Base-by-base conservation (phyloP, 2,797 vertebrate species). In the Phyllotis vaccarum region DNA sequence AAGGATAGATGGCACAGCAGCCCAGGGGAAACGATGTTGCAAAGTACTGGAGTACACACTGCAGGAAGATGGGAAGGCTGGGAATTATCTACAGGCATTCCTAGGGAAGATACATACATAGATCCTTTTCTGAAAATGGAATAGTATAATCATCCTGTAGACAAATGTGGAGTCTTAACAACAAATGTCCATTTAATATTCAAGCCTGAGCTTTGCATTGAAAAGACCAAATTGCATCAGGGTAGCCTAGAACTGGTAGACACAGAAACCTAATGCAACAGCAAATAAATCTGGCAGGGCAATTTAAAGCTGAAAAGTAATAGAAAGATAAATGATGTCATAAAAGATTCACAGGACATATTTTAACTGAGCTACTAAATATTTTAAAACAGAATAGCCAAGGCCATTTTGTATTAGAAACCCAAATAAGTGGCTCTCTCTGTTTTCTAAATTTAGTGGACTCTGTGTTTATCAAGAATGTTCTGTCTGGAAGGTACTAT, bases 111-210 rank as follows among this genome's bases (percentile, higher is more conserved):
- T 94, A 96, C 98, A 98, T 98, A 96, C 96, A 97, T 90, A 96
- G 88, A 97, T 97, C 70, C 78, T 70, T 97, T 97, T 97, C 93
- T 94, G 96, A 98, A 98, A 98, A 96, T 97, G 96, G 16, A 98
- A 98, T 98, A 97, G 95, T 97, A 93, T 98, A 93, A 97, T 97
- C 95, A 95, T 97, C 86, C 86, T 85, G 93, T 97, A 98, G 96
- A 98, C 95, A 98, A 98, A 98, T 92, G 88, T 98, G 96, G 96
- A 97, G 92, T 98, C 95, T 98, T 98, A 98, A 98, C 98, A 83
- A 94, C 83, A 97, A 86, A 91, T 97, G 97, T 97, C 98, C 97
- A 97, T 98, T 98, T 98, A 98, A 98, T 98, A 98, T 98, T 97
- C 72, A 54, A 97, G 86, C 95, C 97, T 93, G 81, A 97, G 95